Base-by-base conservation (phyloP, 1,140 invertebrate genomes). In the Oedothorax gibbosus region DNA sequence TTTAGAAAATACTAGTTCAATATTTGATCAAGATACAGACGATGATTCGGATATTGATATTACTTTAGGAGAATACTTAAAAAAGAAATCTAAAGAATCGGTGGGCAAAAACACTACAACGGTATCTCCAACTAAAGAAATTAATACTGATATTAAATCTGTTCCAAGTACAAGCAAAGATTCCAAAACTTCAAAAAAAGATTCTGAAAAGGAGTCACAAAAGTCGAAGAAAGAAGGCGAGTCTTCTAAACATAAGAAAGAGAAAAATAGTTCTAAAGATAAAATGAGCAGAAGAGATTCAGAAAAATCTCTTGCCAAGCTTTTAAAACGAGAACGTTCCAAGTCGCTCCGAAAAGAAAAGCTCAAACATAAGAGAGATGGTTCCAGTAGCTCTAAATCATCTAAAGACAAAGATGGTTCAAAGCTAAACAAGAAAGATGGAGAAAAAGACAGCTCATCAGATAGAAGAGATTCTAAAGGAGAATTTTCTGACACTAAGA, bases 301-400 rank as follows among this genome's bases (percentile, higher is more conserved):
- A 62, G 82, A 71, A 60, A 85, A 85, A 35, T 85, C 75, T n/a
- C 64, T 85, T 21, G 64, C 83, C 8, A 85, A 85, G 18, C 64
- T 85, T 7, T 71, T 85, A n/a, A 85, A 85, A 56, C 73, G 71
- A 68, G 81, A 84, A 8, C 68, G 66, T 20, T 75, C 64, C 9
- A 77, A 85, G 11, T 62, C 62, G 5, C 69, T 20, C 18, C 53
- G 21, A 9, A 85, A 56, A 18, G 71, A 85, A 57, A 71, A 85
- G 54, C 60, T 65, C 3, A 85, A 56, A 2, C 83, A 85, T 85
- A 85, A 78, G 18, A 68, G 66, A 71, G 83, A 77, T 50, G 54
- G 65, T 21, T 85, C 75, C 21, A 62, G 83, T 77, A 85, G 83
- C 73, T 84, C 82, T 85, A 85, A 85, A 65, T 85, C 83, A 77